These are phyloP conservation scores for Pyrgilauda ruficollis DNA, from an alignment of 2,113 vertebrate species.

Conservation along the genomic window DNA sequence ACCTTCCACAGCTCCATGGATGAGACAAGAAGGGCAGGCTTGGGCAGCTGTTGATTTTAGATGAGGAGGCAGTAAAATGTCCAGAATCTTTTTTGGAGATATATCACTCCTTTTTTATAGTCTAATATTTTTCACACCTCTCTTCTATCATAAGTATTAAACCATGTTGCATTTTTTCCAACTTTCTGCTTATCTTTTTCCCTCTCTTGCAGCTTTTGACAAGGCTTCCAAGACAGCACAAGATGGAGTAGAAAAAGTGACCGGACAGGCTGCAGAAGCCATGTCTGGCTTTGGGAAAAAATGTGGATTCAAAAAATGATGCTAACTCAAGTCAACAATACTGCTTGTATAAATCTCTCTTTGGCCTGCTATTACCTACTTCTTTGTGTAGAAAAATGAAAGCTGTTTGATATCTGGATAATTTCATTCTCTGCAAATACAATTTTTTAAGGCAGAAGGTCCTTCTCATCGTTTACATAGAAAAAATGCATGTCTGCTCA, in stretches of 20 bases:
- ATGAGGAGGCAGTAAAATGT: not conserved
- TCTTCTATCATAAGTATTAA: not conserved
- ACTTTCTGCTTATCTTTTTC: not conserved
- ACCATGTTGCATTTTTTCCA: not conserved
- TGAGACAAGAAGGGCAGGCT: not conserved
- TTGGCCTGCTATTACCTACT: not conserved
- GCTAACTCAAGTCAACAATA: not conserved
- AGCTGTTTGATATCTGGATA: not conserved
- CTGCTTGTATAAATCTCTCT: not conserved
- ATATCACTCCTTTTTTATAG: not conserved
- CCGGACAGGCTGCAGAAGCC: constrained; percentile 39
- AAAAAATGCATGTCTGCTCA: not conserved
- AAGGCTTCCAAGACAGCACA: constrained; percentile 43
- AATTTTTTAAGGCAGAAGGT: not conserved
- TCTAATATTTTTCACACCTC: not conserved
- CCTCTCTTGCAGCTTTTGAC: constrained; percentile 49
- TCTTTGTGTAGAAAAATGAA: not conserved
- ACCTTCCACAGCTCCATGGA: not conserved
- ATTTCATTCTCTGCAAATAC: not conserved
- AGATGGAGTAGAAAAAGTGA: constrained; percentile 51
- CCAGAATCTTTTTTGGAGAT: not conserved
- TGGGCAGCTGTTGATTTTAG: not conserved
- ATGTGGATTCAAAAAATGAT: constrained; percentile 57
- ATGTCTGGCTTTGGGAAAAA: constrained; percentile 58
- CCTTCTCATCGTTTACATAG: not conserved